phyloP scores from a whole-genome alignment of 2,113 vertebrate species.

The Ictidomys tridecemlineatus region DNA sequence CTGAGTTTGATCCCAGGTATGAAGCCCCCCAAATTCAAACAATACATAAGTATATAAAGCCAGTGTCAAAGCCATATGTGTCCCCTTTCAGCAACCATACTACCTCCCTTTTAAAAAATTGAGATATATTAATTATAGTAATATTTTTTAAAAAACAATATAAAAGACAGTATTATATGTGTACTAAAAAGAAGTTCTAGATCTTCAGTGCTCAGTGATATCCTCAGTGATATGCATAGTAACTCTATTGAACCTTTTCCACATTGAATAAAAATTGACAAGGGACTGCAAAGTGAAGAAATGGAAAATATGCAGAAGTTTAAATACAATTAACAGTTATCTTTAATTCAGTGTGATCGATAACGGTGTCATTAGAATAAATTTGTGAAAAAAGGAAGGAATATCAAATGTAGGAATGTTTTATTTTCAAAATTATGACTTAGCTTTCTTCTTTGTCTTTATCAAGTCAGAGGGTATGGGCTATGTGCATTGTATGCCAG shows the following conservation, averaged over 20 bases:
- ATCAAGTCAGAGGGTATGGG: neutral
- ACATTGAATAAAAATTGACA: slow-evolving; percentile 39
- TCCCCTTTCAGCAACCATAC: neutral
- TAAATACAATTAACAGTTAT: neutral
- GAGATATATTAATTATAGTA: neutral
- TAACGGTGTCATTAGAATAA: slow-evolving; percentile 39
- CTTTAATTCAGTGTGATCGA: slow-evolving; percentile 17
- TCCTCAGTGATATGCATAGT: neutral
- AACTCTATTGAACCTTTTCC: slow-evolving; percentile 23
- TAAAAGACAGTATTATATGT: slow-evolving; percentile 20
- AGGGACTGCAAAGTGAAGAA: neutral
- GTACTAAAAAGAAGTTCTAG: slow-evolving; percentile 50
- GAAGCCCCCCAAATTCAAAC: neutral
- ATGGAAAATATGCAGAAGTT: slow-evolving; percentile 50
- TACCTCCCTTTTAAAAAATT: slow-evolving; percentile 23
- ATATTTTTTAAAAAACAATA: neutral
- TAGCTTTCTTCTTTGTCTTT: slow-evolving; percentile 22
- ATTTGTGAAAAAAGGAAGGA: slow-evolving; percentile 32
- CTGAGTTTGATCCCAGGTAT: too few species aligned
- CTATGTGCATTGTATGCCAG: neutral
- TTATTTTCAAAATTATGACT: slow-evolving; percentile 40
- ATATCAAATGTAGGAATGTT: neutral
- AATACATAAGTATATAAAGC: neutral
- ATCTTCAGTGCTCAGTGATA: slow-evolving; percentile 43
- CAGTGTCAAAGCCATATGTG: slow-evolving; percentile 45